A percentile compares a stretch with the other conserved stretches of the same genome.
Evolutionary conservation across 2,888 invertebrate genomes (phyloP).

Genomic region (Polyploca ridens): DNA sequence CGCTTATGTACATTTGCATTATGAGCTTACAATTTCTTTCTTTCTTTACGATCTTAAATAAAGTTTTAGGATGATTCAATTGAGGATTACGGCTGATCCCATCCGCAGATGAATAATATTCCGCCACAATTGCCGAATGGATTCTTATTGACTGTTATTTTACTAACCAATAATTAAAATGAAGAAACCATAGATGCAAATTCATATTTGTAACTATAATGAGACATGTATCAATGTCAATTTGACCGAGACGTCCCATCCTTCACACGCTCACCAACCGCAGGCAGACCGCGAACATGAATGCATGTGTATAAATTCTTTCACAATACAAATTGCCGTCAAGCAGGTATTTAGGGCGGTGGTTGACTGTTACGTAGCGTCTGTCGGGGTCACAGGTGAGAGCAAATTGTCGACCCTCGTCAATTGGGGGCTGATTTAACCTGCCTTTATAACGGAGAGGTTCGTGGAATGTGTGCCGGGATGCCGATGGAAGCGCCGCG

Average conservation of each 20-base stretch:
- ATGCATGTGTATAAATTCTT: slow-evolving; percentile 27
- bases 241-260: slow-evolving; percentile 36
- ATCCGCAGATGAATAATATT: slow-evolving; percentile 42
- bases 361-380: slow-evolving; percentile 29
- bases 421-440: slow-evolving; percentile 51
- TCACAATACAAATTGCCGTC: slow-evolving; percentile 45
- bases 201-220: background rate
- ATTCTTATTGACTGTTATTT: slow-evolving; percentile 14
- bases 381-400: slow-evolving; percentile 54
- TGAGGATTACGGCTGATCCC: slow-evolving; percentile 29
- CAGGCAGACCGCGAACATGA: slow-evolving; percentile 18
- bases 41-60: slow-evolving; percentile 50
- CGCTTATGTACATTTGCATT: slow-evolving; percentile 56
- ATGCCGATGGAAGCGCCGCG: background rate
- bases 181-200: too few species aligned
- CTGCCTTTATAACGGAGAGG: slow-evolving; percentile 33
- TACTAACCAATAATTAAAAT: background rate
- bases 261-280: slow-evolving; percentile 44
- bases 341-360: slow-evolving; percentile 38
- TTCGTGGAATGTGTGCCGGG: slow-evolving; percentile 23
- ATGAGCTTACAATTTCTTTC: slow-evolving; percentile 51
- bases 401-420: slow-evolving; percentile 62
- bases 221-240: background rate
- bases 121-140: slow-evolving; percentile 24
- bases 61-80: slow-evolving; percentile 37